phyloP scores from a whole-genome alignment of 2,888 invertebrate genomes.

The Rosalia funebris region DNA sequence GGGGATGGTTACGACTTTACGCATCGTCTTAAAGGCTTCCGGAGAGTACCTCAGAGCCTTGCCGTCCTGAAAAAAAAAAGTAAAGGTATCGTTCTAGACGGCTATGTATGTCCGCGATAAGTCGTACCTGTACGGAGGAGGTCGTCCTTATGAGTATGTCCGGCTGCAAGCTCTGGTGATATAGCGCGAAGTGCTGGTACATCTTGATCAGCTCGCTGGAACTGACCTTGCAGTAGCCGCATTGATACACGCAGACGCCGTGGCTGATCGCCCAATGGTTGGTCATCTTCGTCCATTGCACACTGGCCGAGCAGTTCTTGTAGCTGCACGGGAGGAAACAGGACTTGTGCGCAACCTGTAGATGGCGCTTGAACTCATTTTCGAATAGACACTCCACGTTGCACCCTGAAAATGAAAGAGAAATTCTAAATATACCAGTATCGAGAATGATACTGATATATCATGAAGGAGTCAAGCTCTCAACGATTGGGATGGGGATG shows the following conservation, averaged over 20 bases:
- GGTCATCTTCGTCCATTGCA: constrained; percentile 58
- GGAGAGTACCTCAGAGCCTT: constrained; percentile 39
- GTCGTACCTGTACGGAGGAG: constrained; percentile 25
- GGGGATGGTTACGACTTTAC: constrained; percentile 36
- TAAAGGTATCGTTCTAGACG: not conserved
- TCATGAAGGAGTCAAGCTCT: no score
- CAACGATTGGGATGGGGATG: no score
- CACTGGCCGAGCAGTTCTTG: constrained; percentile 33
- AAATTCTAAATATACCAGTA: no score
- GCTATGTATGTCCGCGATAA: not conserved
- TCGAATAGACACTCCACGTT: constrained; percentile 46
- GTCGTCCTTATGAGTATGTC: constrained; percentile 41
- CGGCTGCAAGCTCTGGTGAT: constrained; percentile 38
- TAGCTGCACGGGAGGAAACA: constrained; percentile 49
- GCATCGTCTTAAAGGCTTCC: constrained; percentile 43
- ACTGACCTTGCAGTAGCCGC: constrained; percentile 45
- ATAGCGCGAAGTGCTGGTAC: constrained; percentile 42
- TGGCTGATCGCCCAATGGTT: constrained; percentile 64
- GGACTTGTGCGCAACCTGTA: constrained; percentile 54
- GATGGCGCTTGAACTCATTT: constrained; percentile 52
- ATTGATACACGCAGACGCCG: constrained; percentile 59
- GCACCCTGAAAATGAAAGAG: constrained; percentile 44
- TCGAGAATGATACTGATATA: no score
- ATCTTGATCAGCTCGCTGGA: constrained; percentile 36
- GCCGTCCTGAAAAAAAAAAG: constrained; percentile 4